Evolutionary conservation across 2,888 invertebrate genomes (phyloP).

Genomic region (Platerodrilus igneus): DNA sequence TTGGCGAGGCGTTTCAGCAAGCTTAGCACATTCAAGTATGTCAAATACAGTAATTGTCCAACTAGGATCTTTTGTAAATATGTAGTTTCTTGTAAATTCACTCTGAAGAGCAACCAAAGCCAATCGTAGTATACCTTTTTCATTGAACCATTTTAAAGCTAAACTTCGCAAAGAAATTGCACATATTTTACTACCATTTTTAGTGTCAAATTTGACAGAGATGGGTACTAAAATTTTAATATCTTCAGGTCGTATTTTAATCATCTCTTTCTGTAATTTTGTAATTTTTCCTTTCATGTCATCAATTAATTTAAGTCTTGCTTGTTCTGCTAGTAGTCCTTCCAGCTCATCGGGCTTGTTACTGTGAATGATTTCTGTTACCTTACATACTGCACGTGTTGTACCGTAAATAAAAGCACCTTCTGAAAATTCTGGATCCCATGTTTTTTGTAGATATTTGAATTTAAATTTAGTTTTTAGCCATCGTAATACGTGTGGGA

Average conservation of each 20-base stretch:
- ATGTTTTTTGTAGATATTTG: constrained; percentile 40
- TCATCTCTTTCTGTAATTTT: constrained; percentile 39
- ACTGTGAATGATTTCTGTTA: constrained; percentile 44
- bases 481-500: constrained; percentile 45
- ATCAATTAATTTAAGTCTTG: constrained; percentile 34
- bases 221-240: constrained; percentile 46
- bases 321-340: constrained; percentile 35
- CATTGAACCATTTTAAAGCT: constrained; percentile 43
- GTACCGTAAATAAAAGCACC: constrained; percentile 47
- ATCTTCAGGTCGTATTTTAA: constrained; percentile 40
- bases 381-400: constrained; percentile 41
- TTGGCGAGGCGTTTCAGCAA: constrained; percentile 24
- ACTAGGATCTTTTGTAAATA: constrained; percentile 33
- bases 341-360: constrained; percentile 38
- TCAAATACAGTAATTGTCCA: constrained; percentile 44
- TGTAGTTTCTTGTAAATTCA: constrained; percentile 44
- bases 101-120: constrained; percentile 44
- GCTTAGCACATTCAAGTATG: constrained; percentile 41
- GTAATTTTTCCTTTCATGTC: constrained; percentile 37
- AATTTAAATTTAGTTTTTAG: constrained; percentile 43
- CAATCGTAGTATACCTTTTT: constrained; percentile 34
- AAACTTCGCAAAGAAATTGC: constrained; percentile 39
- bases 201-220: constrained; percentile 31
- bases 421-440: constrained; percentile 47
- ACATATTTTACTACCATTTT: constrained; percentile 34